Percentiles rank a stretch among this genome's conserved stretches.
Conservation (phyloP, 2,797 vertebrate species). For the Enoplosus armatus region DNA sequence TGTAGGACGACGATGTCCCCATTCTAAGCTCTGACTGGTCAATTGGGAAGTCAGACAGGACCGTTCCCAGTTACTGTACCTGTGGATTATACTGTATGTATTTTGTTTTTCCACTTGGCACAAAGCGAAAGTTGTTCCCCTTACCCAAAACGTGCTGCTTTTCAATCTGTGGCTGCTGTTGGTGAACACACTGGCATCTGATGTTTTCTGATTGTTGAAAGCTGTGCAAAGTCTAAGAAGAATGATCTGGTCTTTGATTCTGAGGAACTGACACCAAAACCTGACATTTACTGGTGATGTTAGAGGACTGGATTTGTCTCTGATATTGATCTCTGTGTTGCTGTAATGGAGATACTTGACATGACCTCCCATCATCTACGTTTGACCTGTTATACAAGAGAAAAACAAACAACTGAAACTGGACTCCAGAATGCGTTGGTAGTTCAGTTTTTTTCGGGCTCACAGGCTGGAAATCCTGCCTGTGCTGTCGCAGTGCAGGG, state of each 20-base stretch:
- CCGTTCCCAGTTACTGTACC: neutral
- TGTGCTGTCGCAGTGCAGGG: neutral
- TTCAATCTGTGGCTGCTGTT: constrained; percentile 23
- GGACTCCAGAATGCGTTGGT: neutral
- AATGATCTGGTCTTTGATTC: neutral
- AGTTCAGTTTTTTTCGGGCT: constrained; percentile 7
- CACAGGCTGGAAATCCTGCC: constrained; percentile 2
- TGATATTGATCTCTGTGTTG: constrained; percentile 24
- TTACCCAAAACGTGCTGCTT: constrained; percentile 7
- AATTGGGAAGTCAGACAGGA: neutral
- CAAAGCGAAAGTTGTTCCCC: neutral
- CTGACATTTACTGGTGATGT: constrained; percentile 15
- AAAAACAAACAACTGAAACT: neutral
- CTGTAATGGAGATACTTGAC: constrained; percentile 18
- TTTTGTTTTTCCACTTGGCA: constrained; percentile 10
- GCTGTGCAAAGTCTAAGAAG: constrained; percentile 30
- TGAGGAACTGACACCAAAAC: constrained; percentile 28
- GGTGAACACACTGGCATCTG: constrained; percentile 33
- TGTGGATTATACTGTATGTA: neutral
- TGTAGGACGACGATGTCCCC: neutral
- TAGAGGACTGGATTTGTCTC: neutral
- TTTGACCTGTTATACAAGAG: constrained; percentile 11
- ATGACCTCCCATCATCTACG: constrained; percentile 1
- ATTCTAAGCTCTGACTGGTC: neutral
- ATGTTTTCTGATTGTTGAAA: constrained; percentile 45